A percentile compares a stretch with the other conserved stretches of the same genome.
Conservation (phyloP, 2,113 vertebrate genomes). For the Nothobranchius furzeri region DNA sequence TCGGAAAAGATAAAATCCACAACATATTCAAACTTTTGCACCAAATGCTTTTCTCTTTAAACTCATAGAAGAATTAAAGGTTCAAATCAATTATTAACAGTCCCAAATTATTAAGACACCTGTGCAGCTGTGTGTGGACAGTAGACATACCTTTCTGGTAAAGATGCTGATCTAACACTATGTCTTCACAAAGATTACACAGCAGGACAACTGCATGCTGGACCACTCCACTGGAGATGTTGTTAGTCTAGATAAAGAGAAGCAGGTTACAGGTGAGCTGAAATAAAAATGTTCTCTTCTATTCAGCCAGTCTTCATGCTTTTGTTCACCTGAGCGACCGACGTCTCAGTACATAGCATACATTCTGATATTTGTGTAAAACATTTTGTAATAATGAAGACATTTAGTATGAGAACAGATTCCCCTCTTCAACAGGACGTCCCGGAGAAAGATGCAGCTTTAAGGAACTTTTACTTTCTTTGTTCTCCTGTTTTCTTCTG, state of each 20-base stretch:
- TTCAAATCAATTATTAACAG: background rate
- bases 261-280: background rate
- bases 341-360: too few relatives aligned
- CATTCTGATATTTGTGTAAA: too few relatives aligned
- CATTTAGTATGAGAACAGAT: background rate
- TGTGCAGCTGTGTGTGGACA: background rate
- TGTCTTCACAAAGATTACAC: constrained; percentile 55
- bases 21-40: too few relatives aligned
- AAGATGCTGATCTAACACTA: constrained; percentile 48
- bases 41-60: too few relatives aligned
- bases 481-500: background rate
- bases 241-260: constrained; percentile 43
- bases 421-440: background rate
- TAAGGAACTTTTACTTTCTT: background rate
- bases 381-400: background rate
- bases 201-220: constrained; percentile 65
- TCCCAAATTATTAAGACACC: background rate
- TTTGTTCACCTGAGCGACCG: background rate
- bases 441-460: background rate
- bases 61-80: too few relatives aligned
- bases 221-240: constrained; percentile 40
- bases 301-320: background rate
- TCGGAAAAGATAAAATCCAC: too few relatives aligned
- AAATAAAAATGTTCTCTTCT: background rate
- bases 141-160: constrained; percentile 53